Conservation (phyloP, 1,140 invertebrate species). For the Lineus longissimus region DNA sequence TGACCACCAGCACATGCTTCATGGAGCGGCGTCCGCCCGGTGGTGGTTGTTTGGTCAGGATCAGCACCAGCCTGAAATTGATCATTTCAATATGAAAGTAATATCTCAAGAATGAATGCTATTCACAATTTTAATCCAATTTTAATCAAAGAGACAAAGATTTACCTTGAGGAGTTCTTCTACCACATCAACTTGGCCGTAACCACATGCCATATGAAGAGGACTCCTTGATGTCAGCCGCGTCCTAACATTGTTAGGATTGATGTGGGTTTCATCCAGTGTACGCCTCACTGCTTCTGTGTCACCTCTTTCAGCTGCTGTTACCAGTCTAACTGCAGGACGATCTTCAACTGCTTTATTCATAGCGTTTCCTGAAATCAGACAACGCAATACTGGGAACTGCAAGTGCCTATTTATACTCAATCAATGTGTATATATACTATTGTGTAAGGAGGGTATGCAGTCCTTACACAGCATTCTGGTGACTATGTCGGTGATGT, state of each 20-base stretch:
- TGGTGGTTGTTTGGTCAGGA: conserved; percentile 16
- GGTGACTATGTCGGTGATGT: too few species aligned
- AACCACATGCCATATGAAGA: conserved; percentile 33
- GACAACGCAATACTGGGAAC: too few species aligned
- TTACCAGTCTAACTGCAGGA: background rate
- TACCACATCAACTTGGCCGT: conserved; percentile 32
- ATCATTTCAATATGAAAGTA: background rate
- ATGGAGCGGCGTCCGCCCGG: conserved; percentile 38
- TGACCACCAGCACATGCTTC: conserved; percentile 45
- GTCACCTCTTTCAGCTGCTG: conserved; percentile 11
- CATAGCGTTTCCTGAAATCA: too few species aligned
- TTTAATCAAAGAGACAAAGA: background rate
- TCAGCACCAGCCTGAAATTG: conserved; percentile 24
- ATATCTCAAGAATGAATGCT: background rate
- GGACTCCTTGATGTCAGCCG: conserved; percentile 15
- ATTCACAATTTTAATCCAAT: background rate
- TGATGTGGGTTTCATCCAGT: background rate
- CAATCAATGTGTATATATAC: too few species aligned
- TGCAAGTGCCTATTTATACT: too few species aligned
- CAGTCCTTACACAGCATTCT: too few species aligned
- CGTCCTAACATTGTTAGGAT: background rate
- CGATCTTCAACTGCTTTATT: too few species aligned
- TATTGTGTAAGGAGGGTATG: too few species aligned
- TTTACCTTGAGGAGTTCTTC: conserved; percentile 35
- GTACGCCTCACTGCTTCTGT: background rate